Conservation (phyloP, 2,113 vertebrate genomes). For the Ageneiosus marmoratus region DNA sequence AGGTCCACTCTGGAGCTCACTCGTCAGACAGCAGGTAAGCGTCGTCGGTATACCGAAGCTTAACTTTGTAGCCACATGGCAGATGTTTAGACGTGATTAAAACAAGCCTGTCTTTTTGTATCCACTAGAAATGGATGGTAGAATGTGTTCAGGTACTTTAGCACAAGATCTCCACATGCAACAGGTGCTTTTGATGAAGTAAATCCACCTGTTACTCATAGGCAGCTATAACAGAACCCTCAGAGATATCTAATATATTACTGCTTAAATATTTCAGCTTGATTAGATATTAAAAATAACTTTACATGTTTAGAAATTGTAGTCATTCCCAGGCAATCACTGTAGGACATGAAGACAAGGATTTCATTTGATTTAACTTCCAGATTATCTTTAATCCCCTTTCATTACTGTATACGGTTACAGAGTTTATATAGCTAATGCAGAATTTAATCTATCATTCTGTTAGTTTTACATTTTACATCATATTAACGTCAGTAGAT, state of each 20-base stretch:
- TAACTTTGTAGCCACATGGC: neutral
- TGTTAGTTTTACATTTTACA: neutral
- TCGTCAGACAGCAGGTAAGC: no score
- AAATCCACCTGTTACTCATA: constrained; percentile 50
- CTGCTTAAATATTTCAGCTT: neutral
- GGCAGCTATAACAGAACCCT: neutral
- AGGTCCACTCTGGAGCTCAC: no score
- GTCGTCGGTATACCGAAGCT: no score
- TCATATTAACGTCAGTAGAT: neutral
- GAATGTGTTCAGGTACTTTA: neutral
- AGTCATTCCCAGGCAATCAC: neutral
- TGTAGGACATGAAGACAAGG: neutral
- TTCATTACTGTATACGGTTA: neutral
- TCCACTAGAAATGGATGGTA: neutral
- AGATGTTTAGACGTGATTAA: neutral
- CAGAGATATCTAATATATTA: neutral
- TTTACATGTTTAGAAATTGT: neutral
- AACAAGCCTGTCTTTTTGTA: neutral
- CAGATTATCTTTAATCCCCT: neutral
- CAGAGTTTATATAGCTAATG: no score
- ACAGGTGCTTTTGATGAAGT: constrained; percentile 11
- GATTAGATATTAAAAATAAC: neutral
- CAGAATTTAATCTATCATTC: neutral
- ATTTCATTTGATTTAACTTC: no score
- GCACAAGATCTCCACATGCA: neutral